phyloP scores from a whole-genome alignment of 1,140 invertebrate species.

The Nomia melanderi region DNA sequence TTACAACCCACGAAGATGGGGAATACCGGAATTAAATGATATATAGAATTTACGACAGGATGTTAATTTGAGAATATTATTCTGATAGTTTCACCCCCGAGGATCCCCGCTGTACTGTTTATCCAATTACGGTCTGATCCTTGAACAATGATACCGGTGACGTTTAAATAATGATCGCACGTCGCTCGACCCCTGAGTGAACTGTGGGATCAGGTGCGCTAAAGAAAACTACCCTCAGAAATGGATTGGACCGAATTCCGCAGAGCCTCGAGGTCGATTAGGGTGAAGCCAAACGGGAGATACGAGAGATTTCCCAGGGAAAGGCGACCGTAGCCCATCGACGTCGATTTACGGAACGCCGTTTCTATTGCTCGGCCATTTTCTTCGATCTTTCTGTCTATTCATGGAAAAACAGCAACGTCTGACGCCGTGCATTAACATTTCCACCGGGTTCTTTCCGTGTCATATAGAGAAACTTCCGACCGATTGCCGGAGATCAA shows the following conservation, averaged over 20 bases:
- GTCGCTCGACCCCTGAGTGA: constrained; percentile 31
- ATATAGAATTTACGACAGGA: too few species aligned
- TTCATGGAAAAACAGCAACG: constrained; percentile 34
- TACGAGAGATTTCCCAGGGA: constrained; percentile 59
- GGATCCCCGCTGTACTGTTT: too few species aligned
- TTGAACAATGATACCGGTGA: constrained; percentile 57
- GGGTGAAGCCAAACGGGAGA: constrained; percentile 64
- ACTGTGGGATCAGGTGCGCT: constrained; percentile 60
- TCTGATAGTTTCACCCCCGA: too few species aligned
- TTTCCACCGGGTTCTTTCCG: constrained; percentile 74
- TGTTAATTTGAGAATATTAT: too few species aligned
- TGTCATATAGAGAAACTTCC: constrained; percentile 56
- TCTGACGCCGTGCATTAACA: constrained; percentile 61
- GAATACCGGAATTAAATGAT: too few species aligned
- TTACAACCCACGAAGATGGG: too few species aligned
- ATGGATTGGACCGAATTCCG: constrained; percentile 66
- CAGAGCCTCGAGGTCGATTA: constrained; percentile 62
- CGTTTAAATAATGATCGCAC: constrained; percentile 63
- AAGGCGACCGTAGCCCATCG: constrained; percentile 47
- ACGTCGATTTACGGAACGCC: constrained; percentile 56
- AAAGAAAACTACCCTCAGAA: constrained; percentile 63
- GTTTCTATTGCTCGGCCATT: constrained; percentile 52
- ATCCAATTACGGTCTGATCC: constrained; percentile 10
- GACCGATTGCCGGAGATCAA: not conserved
- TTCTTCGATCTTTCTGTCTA: constrained; percentile 36